Percentiles rank a stretch among this genome's conserved stretches.
Conservation (phyloP, 1,140 invertebrate genomes). For the Helicoverpa zea region DNA sequence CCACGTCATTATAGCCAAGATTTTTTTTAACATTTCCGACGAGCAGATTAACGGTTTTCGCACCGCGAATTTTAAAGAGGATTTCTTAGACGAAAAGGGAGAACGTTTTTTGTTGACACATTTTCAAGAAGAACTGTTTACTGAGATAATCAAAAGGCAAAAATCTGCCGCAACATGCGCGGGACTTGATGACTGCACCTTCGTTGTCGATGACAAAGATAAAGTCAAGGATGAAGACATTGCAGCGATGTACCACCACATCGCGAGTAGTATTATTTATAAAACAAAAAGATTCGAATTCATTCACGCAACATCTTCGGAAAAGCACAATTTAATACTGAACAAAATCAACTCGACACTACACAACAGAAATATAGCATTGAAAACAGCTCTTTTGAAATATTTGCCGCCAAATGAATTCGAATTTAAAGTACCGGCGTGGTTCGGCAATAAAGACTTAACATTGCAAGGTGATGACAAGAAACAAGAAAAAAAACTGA, state of each 20-base stretch:
- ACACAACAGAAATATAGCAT: too few relatives aligned
- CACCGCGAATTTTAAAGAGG: neutral
- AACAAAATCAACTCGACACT: neutral
- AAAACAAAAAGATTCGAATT: slow-evolving; percentile 27
- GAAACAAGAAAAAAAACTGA: slow-evolving; percentile 7
- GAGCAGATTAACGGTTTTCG: neutral
- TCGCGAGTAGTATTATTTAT: slow-evolving; percentile 5
- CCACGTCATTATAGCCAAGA: slow-evolving; percentile 39
- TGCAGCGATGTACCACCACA: neutral
- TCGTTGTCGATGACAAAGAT: neutral
- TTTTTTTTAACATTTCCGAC: slow-evolving; percentile 27
- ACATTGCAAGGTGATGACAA: neutral
- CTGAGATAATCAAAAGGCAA: neutral
- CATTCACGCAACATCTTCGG: neutral
- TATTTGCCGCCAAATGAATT: neutral
- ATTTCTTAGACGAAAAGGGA: slow-evolving; percentile 25
- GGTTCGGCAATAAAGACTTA: slow-evolving; percentile 42
- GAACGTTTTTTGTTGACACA: neutral
- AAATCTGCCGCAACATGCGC: too few relatives aligned
- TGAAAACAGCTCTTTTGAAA: too few relatives aligned
- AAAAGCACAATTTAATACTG: neutral
- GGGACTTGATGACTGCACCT: neutral
- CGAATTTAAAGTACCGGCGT: slow-evolving; percentile 37
- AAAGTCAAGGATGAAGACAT: neutral
- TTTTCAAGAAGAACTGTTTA: slow-evolving; percentile 1